phyloP scores from a whole-genome alignment of 2,888 invertebrate genomes.

The Onchidella celtica region DNA sequence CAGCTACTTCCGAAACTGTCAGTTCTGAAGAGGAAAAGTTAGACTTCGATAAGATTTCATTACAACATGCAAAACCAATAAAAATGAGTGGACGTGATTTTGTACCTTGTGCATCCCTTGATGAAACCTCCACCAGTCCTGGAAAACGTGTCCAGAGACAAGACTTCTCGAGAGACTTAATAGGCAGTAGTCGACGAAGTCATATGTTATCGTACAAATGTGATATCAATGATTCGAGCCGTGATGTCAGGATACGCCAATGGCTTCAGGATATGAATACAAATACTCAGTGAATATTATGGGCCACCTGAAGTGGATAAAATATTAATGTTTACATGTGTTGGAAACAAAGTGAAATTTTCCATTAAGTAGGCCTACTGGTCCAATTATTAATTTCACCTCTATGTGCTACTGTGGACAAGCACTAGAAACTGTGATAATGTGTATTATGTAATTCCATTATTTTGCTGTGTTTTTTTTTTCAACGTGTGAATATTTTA shows the following conservation, averaged over 20 bases:
- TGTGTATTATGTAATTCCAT: too few species aligned
- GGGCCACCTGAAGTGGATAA: too few species aligned
- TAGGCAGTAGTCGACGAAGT: conserved; percentile 41
- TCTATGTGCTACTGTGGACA: too few species aligned
- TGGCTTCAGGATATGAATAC: conserved; percentile 69
- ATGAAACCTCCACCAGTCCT: background rate
- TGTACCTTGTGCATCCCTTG: background rate
- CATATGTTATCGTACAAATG: conserved; percentile 55
- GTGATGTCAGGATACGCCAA: conserved; percentile 68
- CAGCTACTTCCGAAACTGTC: background rate
- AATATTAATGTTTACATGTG: too few species aligned
- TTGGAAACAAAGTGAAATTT: too few species aligned
- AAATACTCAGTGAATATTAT: too few species aligned
- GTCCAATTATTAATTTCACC: too few species aligned
- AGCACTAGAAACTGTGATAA: too few species aligned
- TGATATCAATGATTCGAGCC: conserved; percentile 41
- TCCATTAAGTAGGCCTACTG: too few species aligned
- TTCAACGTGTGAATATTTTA: too few species aligned
- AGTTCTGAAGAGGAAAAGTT: background rate
- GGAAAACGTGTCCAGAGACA: background rate
- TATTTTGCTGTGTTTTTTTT: too few species aligned
- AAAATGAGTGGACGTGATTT: background rate
- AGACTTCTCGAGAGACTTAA: conserved; percentile 13
- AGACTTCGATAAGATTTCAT: background rate
- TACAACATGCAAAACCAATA: too few species aligned